Percentiles rank a stretch among this genome's conserved stretches.
phyloP scores from a whole-genome alignment of 2,797 vertebrate genomes.

The Petrocephalus schoutedeni region DNA sequence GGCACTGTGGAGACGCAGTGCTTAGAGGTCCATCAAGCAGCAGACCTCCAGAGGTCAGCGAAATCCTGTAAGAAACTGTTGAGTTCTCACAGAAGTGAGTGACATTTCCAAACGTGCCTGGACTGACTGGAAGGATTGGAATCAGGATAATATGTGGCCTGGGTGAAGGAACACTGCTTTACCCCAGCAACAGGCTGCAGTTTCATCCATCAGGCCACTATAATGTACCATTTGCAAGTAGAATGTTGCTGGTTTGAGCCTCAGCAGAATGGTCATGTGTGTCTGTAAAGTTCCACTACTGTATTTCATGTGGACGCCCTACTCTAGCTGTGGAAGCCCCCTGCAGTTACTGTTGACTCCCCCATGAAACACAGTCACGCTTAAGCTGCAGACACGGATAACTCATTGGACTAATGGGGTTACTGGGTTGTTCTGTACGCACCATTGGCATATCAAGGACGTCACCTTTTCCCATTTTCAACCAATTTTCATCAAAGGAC shows the following conservation, averaged over 20 bases:
- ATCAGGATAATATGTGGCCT: not conserved
- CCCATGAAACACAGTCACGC: not conserved
- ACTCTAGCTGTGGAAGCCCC: not conserved
- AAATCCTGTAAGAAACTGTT: not conserved
- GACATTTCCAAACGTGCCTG: not conserved
- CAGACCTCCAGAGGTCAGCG: not conserved
- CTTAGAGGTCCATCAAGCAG: not conserved
- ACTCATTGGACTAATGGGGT: not conserved
- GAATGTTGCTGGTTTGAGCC: not conserved
- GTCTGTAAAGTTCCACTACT: not conserved
- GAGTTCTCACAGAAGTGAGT: not conserved
- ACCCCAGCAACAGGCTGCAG: not conserved
- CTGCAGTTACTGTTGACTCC: not conserved
- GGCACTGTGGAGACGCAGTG: not conserved
- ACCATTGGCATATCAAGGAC: not conserved
- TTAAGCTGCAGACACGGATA: not conserved
- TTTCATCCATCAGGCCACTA: not conserved
- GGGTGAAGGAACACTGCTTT: not conserved
- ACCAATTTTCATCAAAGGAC: not conserved
- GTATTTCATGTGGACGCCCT: not conserved
- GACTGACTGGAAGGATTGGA: not conserved
- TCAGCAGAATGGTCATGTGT: not conserved
- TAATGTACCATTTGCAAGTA: not conserved
- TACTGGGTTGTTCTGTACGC: not conserved
- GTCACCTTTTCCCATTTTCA: not conserved